phyloP scores from a whole-genome alignment of 2,888 invertebrate genomes.

The Scaptomyza caliginosa region DNA sequence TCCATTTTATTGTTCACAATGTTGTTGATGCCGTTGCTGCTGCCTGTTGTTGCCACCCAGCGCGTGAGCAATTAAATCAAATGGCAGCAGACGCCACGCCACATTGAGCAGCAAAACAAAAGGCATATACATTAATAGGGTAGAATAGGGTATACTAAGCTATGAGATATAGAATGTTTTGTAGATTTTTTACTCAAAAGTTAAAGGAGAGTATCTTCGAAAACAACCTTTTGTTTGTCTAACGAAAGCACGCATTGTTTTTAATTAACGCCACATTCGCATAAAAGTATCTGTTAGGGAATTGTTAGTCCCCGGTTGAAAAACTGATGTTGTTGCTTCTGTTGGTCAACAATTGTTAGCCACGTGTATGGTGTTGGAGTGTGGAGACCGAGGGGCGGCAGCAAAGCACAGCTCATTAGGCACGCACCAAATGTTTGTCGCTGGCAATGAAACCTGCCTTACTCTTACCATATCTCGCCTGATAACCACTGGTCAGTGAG shows the following conservation, averaged over 20 bases:
- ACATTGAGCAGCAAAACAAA: conserved; percentile 62
- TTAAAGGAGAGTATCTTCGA: too few species aligned
- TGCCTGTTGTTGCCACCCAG: conserved; percentile 24
- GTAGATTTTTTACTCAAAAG: too few species aligned
- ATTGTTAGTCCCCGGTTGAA: too few species aligned
- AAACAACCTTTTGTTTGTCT: too few species aligned
- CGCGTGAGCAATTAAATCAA: conserved; percentile 78
- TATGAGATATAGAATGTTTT: background rate
- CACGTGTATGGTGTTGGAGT: background rate
- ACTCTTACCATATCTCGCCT: background rate
- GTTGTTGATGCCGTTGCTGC: conserved; percentile 14
- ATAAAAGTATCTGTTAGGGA: conserved; percentile 41
- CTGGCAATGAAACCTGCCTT: conserved; percentile 11
- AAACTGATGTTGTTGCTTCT: background rate
- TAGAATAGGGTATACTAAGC: conserved; percentile 12
- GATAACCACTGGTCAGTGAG: conserved; percentile 54
- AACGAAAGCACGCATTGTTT: background rate
- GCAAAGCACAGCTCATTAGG: conserved; percentile 74
- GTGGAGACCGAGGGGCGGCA: conserved; percentile 8
- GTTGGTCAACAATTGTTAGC: conserved; percentile 7
- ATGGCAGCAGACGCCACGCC: conserved; percentile 73
- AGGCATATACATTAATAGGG: background rate
- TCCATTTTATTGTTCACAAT: conserved; percentile 35
- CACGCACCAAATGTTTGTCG: conserved; percentile 73
- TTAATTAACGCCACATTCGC: conserved; percentile 68